These are phyloP conservation scores for Zaprionus bogoriensis DNA, from an alignment of 2,888 invertebrate species.

Conservation along the genomic window DNA sequence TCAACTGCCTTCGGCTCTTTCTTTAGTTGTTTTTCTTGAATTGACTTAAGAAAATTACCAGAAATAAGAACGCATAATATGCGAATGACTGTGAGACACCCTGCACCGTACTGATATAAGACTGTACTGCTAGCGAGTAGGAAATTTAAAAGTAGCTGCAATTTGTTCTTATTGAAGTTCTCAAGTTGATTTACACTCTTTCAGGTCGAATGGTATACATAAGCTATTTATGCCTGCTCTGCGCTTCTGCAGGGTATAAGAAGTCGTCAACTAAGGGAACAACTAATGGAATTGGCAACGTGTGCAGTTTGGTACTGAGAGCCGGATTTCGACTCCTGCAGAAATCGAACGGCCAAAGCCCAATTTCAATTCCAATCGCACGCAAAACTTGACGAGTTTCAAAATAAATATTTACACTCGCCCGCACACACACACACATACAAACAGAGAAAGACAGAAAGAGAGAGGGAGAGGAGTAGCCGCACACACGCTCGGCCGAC, in stretches of 20 bases:
- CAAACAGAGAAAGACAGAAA: too few relatives aligned
- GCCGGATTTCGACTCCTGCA: conserved; percentile 14
- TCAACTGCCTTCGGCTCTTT: too few relatives aligned
- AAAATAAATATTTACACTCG: conserved; percentile 68
- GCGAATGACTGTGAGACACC: too few relatives aligned
- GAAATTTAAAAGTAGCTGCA: too few relatives aligned
- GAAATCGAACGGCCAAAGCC: conserved; percentile 29
- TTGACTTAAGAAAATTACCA: too few relatives aligned
- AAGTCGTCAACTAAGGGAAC: neutral
- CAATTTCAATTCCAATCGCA: conserved; percentile 58
- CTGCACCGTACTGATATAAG: too few relatives aligned
- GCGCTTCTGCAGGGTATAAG: neutral
- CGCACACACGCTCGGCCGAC: conserved; percentile 17
- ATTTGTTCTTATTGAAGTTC: too few relatives aligned
- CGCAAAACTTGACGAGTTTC: conserved; percentile 62
- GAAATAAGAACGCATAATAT: too few relatives aligned
- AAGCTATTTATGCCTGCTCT: neutral
- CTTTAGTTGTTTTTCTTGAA: too few relatives aligned
- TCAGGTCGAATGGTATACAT: too few relatives aligned
- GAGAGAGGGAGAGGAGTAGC: neutral
- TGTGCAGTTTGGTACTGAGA: conserved; percentile 8
- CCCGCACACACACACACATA: conserved; percentile 3
- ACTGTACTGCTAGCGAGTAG: too few relatives aligned
- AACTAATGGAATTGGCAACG: conserved; percentile 12
- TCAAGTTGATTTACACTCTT: too few relatives aligned